Percentiles rank a stretch among this genome's conserved stretches.
phyloP scores from a whole-genome alignment of 1,140 invertebrate genomes.

The Agrilus planipennis region DNA sequence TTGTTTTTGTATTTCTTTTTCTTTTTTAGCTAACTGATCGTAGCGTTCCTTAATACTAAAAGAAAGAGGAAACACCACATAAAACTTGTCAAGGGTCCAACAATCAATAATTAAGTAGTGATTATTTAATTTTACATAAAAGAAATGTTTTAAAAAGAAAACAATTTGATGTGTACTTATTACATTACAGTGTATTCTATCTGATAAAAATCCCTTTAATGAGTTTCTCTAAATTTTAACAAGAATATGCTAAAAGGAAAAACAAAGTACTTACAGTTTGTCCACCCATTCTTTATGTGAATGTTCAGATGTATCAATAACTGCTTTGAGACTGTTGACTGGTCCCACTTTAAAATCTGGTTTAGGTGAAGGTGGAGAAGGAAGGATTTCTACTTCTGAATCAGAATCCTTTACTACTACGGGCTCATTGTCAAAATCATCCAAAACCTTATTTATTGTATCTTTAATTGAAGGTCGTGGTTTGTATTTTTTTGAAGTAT shows the following conservation, averaged over 20 bases:
- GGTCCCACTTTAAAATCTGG: constrained; percentile 27
- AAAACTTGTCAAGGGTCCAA: too few species aligned
- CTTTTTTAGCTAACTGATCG: constrained; percentile 15
- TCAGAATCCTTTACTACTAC: constrained; percentile 28
- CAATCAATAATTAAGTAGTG: too few species aligned
- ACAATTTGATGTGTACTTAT: not conserved
- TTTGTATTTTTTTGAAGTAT: not conserved
- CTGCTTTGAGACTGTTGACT: constrained; percentile 26
- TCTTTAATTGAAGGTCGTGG: constrained; percentile 19
- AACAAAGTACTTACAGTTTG: constrained; percentile 22
- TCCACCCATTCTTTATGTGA: constrained; percentile 22
- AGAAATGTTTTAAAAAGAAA: too few species aligned
- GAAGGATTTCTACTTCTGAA: constrained; percentile 26
- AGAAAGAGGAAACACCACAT: too few species aligned
- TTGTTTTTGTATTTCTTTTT: constrained; percentile 19
- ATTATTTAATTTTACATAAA: too few species aligned
- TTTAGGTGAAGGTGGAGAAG: constrained; percentile 27
- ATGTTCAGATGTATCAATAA: constrained; percentile 21
- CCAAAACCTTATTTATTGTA: constrained; percentile 26
- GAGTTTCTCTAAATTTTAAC: not conserved
- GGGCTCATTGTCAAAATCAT: constrained; percentile 23
- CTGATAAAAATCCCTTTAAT: not conserved
- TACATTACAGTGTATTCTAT: constrained; percentile 2
- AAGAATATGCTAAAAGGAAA: not conserved
- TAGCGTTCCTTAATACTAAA: constrained; percentile 22